A percentile compares a stretch with the other conserved stretches of the same genome.
These are phyloP conservation scores for Pithys albifrons DNA, from an alignment of 2,113 vertebrate species.

Conservation along the genomic window DNA sequence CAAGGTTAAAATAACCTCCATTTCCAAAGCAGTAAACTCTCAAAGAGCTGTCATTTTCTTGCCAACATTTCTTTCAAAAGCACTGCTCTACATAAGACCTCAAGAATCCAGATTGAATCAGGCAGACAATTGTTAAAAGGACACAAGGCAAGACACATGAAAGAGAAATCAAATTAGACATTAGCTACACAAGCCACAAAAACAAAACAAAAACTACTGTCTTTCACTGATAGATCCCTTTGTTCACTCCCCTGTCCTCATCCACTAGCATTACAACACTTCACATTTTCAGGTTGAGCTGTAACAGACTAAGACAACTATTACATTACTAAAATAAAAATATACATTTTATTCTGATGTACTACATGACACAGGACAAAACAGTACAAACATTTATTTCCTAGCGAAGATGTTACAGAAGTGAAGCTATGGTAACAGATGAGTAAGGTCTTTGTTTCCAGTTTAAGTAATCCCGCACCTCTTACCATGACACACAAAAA, in stretches of 20 bases:
- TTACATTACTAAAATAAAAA: not conserved
- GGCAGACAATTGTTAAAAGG: not conserved
- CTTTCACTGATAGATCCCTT: not conserved
- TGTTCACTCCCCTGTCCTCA: not conserved
- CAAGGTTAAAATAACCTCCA: not conserved
- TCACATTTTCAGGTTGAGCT: not conserved
- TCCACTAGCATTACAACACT: not conserved
- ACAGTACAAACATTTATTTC: not conserved
- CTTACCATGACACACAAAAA: not conserved
- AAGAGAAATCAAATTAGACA: not conserved
- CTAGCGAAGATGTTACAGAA: not conserved
- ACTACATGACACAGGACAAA: not conserved
- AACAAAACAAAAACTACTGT: not conserved
- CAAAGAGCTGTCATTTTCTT: not conserved
- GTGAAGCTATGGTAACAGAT: not conserved
- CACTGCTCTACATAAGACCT: not conserved
- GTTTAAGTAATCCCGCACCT: not conserved
- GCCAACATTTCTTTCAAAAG: not conserved
- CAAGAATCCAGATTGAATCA: not conserved
- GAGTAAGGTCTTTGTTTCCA: not conserved
- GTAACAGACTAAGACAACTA: not conserved
- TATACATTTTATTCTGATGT: not conserved
- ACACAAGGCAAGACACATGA: not conserved
- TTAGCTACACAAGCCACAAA: not conserved
- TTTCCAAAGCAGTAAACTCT: not conserved